phyloP scores from a whole-genome alignment of 2,888 invertebrate genomes.

The Beris morrisii region DNA sequence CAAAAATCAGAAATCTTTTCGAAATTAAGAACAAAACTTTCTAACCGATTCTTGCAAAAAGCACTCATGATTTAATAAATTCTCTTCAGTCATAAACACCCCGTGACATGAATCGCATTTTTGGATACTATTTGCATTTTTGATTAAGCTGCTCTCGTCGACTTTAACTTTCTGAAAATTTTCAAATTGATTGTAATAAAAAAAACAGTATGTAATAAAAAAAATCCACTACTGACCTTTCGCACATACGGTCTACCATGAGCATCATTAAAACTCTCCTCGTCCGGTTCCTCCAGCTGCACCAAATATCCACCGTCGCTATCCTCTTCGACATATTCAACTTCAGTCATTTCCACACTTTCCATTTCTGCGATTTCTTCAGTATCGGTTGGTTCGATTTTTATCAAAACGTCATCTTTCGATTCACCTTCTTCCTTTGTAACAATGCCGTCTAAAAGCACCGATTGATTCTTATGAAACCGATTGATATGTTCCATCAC shows the following conservation, averaged over 20 bases:
- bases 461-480: conserved; percentile 35
- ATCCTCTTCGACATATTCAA: conserved; percentile 8
- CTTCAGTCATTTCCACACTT: conserved; percentile 6
- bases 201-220: neutral
- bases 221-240: conserved; percentile 51
- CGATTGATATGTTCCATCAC: conserved; percentile 33
- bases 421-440: neutral
- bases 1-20: neutral
- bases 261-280: conserved; percentile 59
- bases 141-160: conserved; percentile 60
- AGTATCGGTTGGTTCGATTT: neutral
- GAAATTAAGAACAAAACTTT: too few relatives aligned
- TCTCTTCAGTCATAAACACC: conserved; percentile 47
- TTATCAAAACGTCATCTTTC: neutral
- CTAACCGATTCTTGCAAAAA: neutral
- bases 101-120: conserved; percentile 50
- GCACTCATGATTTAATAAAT: conserved; percentile 16
- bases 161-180: conserved; percentile 45
- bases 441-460: conserved; percentile 10
- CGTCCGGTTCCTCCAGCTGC: conserved; percentile 45
- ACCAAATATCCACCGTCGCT: conserved; percentile 34
- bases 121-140: neutral
- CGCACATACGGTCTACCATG: conserved; percentile 58
- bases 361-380: neutral
- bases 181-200: conserved; percentile 3